Base-by-base conservation (phyloP, 2,888 invertebrate genomes). In the Drosophila rubida region DNA sequence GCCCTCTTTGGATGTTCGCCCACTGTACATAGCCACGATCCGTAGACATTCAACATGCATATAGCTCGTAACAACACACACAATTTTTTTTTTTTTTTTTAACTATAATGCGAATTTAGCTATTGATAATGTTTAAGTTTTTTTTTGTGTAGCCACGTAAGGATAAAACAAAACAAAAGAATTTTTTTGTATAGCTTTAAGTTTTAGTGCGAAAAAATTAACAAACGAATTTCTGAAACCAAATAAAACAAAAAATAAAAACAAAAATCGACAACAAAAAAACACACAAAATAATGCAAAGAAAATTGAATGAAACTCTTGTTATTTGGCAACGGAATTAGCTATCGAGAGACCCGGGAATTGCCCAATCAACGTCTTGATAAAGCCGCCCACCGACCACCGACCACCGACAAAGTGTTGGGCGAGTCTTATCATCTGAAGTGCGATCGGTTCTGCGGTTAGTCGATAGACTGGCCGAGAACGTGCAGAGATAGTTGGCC, bases 181-280 rank as follows among this genome's bases (percentile, higher is more conserved):
- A 68, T 86, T 88, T 83, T 83, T 84, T 83, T 84, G 87, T 88
- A 67, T 84, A 84, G 87, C 60, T 48, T 67, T 84, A 84, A 84
- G 84, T 88, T 86, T 88, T 85, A 85, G 87, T 73, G 88, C 62
- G 85, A 87, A 85, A 88, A 73, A 80, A 85, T 45, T 58, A 72
- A 66, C 66, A 78, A 86, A 81, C 88, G 90, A 89, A 89, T 89
- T 89, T 89, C 74, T 67, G 68, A 87, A 78, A 87, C 78, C 78
- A 82, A 78, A 82, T 53, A 45, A 76, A 70, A 54, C 37, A 74
- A 44, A 64, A 69, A 75, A 42, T 14, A 44, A 50, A 58, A 13
- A 25, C n/a, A 58, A 30, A 53, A 37, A 51, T n/a, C n/a, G n/a
- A n/a, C n/a, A n/a, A n/a, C n/a, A 45, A 35, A 48, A 41, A 44